A percentile compares a stretch with the other conserved stretches of the same genome.
Conservation (phyloP, 2,797 vertebrate genomes). For the Peromyscus eremicus region DNA sequence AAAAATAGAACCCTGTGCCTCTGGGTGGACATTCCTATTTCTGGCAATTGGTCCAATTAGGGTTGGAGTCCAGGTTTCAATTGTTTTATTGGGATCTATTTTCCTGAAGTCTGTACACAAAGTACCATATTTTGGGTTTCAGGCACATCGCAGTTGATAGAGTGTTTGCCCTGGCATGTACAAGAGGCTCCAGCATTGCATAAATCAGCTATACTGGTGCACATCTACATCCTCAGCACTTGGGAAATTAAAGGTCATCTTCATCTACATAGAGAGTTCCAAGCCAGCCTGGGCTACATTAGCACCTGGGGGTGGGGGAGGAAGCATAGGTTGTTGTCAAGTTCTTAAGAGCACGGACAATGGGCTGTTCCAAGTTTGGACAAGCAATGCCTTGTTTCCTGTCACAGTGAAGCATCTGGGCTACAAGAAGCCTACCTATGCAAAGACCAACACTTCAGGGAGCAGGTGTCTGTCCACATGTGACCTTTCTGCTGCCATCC, state of each 20-base stretch:
- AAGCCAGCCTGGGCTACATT: background rate
- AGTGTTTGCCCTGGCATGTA: background rate
- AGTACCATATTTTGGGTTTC: background rate
- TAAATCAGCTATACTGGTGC: background rate
- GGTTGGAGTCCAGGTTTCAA: background rate
- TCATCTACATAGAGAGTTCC: background rate
- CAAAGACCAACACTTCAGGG: background rate
- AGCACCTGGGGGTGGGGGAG: background rate
- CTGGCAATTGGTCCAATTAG: background rate
- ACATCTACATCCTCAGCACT: background rate
- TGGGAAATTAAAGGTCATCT: background rate
- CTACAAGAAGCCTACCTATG: background rate
- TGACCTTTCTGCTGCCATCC: background rate
- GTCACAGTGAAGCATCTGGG: background rate
- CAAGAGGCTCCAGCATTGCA: too few relatives aligned
- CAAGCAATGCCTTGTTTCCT: background rate
- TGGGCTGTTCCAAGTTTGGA: background rate
- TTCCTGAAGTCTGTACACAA: background rate
- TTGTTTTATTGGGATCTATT: background rate
- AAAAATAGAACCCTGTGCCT: background rate
- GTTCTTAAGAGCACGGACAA: background rate
- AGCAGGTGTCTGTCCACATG: slow-evolving; percentile 23
- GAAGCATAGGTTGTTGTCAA: background rate
- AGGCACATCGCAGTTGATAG: background rate
- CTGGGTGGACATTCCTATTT: background rate